Conservation (phyloP, 2,113 vertebrate genomes). For the Bettongia penicillata region DNA sequence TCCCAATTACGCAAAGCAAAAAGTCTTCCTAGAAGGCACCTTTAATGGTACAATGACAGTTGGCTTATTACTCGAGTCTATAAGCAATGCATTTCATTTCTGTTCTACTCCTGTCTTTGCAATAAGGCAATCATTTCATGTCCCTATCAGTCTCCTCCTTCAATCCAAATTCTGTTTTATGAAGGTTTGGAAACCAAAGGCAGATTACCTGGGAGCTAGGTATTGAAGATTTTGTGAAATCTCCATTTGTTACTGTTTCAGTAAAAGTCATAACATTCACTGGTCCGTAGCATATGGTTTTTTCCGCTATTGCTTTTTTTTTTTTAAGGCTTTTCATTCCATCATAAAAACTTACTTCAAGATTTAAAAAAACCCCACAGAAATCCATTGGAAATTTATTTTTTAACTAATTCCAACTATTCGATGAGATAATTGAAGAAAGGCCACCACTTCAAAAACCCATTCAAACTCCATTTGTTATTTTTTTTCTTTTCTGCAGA, state of each 20-base stretch:
- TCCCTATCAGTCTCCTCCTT: background rate
- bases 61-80: constrained; percentile 41
- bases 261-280: constrained; percentile 20
- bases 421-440: constrained; percentile 44
- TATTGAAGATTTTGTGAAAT: background rate
- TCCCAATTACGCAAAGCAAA: constrained; percentile 40
- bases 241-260: background rate
- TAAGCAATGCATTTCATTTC: constrained; percentile 37
- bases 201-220: background rate
- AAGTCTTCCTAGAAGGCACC: background rate
- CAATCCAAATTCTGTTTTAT: constrained; percentile 25
- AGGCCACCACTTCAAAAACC: background rate
- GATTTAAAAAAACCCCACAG: constrained; percentile 33
- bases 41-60: constrained; percentile 26
- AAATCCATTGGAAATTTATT: background rate
- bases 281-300: background rate
- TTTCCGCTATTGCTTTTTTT: background rate
- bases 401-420: background rate
- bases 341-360: constrained; percentile 43
- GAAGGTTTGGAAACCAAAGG: background rate
- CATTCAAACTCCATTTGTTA: constrained; percentile 20
- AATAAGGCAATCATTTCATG: background rate
- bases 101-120: background rate
- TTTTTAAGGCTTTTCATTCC: background rate
- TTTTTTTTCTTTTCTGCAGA: constrained; percentile 9